Percentiles rank a stretch among this genome's conserved stretches.
Conservation (phyloP, 2,797 vertebrate species). For the Poeciliopsis paucimaculata region DNA sequence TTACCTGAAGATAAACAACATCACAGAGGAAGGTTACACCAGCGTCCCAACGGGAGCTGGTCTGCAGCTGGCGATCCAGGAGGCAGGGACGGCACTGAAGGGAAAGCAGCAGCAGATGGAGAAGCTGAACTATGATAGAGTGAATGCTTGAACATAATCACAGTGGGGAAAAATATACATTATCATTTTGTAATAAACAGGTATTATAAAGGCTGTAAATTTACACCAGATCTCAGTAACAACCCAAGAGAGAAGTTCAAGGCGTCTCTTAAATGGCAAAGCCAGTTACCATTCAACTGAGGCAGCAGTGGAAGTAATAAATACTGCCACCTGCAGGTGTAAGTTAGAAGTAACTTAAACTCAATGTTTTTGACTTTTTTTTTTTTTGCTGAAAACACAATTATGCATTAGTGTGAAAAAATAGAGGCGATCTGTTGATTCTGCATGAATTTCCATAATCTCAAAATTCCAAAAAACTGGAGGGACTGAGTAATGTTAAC, state of each 20-base stretch:
- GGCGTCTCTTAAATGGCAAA: background rate
- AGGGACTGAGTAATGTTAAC: background rate
- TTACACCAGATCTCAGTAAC: background rate
- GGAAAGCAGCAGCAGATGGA: slow-evolving; percentile 4
- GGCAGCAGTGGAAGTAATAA: background rate
- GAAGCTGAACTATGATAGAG: background rate
- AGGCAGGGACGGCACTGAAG: slow-evolving; percentile 54
- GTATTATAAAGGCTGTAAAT: background rate
- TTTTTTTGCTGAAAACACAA: too few species aligned
- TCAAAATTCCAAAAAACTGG: too few species aligned
- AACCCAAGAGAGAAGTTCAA: background rate
- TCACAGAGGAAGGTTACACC: slow-evolving; percentile 73
- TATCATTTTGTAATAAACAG: background rate
- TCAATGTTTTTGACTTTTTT: too few species aligned
- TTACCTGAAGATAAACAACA: slow-evolving; percentile 73
- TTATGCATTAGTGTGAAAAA: too few species aligned
- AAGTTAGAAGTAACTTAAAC: background rate
- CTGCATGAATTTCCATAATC: too few species aligned
- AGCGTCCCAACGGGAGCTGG: slow-evolving; percentile 74
- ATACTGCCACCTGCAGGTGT: background rate
- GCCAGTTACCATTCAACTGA: background rate
- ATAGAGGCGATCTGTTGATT: too few species aligned
- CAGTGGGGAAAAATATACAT: background rate
- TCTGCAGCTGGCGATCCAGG: slow-evolving; percentile 72
- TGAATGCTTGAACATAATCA: background rate